Conservation (phyloP, 2,113 vertebrate genomes). For the Sarotherodon lohbergeri region DNA sequence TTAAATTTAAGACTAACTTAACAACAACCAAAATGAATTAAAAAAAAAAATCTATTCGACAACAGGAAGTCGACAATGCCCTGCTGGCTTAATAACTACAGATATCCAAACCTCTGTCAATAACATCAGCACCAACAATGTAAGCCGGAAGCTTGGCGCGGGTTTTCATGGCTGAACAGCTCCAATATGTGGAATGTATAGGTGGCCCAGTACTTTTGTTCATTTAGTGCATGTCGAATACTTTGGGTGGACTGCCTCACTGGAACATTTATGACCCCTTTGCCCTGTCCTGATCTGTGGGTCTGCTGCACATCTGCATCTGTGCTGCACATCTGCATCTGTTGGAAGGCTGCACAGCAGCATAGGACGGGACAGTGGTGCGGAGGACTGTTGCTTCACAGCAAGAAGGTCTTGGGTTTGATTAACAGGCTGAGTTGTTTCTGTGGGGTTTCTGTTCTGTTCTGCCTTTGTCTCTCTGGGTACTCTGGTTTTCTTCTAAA, state of each 20-base stretch:
- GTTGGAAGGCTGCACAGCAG: not conserved
- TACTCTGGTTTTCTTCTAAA: not conserved
- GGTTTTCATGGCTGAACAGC: no score
- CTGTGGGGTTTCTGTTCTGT: not conserved
- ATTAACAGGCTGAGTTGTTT: not conserved
- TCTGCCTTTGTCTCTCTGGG: not conserved
- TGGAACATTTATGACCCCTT: not conserved
- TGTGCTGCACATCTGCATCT: not conserved
- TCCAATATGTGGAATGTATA: no score
- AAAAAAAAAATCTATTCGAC: not conserved
- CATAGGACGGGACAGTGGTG: not conserved
- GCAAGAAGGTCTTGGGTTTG: not conserved
- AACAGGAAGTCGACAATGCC: not conserved
- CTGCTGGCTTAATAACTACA: not conserved
- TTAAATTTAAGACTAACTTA: not conserved
- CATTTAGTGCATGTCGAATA: no score
- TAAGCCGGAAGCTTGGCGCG: no score
- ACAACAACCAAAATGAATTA: not conserved
- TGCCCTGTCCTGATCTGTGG: not conserved
- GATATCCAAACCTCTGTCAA: not conserved
- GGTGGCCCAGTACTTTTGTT: no score
- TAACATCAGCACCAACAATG: no score
- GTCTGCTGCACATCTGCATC: no score
- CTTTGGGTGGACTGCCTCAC: no score
- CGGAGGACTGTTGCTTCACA: not conserved